These are phyloP conservation scores for Anhinga rufa DNA, from an alignment of 2,113 vertebrate genomes.

Conservation along the genomic window DNA sequence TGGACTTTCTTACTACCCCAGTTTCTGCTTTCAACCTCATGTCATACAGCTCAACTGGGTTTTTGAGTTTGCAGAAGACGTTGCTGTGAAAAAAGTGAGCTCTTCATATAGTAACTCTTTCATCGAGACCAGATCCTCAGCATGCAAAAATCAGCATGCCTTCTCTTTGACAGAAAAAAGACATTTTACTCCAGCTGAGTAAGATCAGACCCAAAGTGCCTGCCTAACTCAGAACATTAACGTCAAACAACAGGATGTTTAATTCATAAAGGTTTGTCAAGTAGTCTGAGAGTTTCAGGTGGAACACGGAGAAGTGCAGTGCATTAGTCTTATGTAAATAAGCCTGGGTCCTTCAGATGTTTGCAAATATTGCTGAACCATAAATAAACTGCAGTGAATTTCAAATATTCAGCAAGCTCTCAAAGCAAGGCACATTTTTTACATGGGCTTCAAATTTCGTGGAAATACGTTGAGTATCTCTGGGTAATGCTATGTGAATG, in stretches of 20 bases:
- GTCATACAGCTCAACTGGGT: accelerated
- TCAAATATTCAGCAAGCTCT: not conserved
- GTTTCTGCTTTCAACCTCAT: not conserved
- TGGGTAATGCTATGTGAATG: not conserved
- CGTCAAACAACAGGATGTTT: not conserved
- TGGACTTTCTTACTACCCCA: not conserved
- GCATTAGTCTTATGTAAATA: not conserved
- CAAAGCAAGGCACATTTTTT: not conserved
- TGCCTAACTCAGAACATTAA: not conserved
- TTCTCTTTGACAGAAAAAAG: not conserved
- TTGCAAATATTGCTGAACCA: not conserved
- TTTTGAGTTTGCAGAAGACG: not conserved
- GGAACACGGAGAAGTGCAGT: not conserved
- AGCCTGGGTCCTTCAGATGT: not conserved
- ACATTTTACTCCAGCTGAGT: not conserved
- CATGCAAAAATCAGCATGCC: not conserved
- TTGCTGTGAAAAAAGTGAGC: not conserved
- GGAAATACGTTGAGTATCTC: not conserved
- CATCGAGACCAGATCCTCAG: not conserved
- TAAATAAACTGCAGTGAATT: not conserved
- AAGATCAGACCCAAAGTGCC: not conserved
- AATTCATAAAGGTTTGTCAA: not conserved
- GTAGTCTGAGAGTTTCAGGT: not conserved
- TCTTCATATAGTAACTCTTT: not conserved
- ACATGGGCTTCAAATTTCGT: not conserved